Conservation (phyloP, 2,113 vertebrate species). For the Oncorhynchus kisutch region DNA sequence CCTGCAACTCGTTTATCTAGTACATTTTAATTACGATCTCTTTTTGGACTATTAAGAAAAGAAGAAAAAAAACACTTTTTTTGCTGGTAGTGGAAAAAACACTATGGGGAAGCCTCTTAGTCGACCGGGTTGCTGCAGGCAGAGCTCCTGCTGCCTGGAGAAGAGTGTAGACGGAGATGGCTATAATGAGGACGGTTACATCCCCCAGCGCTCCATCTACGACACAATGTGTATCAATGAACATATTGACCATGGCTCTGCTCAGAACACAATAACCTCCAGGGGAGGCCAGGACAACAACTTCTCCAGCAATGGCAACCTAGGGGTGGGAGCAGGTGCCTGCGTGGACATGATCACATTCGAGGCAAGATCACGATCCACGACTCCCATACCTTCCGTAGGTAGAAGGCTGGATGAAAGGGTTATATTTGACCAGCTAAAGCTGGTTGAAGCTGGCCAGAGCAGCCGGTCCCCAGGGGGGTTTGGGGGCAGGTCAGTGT, state of each 20-base stretch:
- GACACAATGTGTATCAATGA: conserved; percentile 98
- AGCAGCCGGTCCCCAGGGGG: conserved; percentile 73
- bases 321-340: conserved; percentile 77
- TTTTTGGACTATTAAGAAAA: background rate
- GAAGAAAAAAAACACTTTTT: background rate
- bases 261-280: conserved; percentile 81
- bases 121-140: conserved; percentile 93
- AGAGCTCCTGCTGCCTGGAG: conserved; percentile 91
- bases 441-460: conserved; percentile 81
- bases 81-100: conserved; percentile 15
- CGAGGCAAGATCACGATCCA: conserved; percentile 77
- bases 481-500: conserved; percentile 64
- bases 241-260: conserved; percentile 91
- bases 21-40: background rate
- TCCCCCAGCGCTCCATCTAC: conserved; percentile 95
- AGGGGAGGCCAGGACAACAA: conserved; percentile 81
- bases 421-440: conserved; percentile 92
- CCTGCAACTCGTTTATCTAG: background rate
- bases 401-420: conserved; percentile 88
- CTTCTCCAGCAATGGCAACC: conserved; percentile 82
- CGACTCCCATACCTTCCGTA: conserved; percentile 77
- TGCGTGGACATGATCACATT: conserved; percentile 69
- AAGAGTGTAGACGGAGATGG: conserved; percentile 85
- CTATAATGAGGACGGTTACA: conserved; percentile 89
- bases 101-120: conserved; percentile 97